Evolutionary conservation across 2,113 vertebrate species (phyloP).

Genomic region (Zosterops japonicus): DNA sequence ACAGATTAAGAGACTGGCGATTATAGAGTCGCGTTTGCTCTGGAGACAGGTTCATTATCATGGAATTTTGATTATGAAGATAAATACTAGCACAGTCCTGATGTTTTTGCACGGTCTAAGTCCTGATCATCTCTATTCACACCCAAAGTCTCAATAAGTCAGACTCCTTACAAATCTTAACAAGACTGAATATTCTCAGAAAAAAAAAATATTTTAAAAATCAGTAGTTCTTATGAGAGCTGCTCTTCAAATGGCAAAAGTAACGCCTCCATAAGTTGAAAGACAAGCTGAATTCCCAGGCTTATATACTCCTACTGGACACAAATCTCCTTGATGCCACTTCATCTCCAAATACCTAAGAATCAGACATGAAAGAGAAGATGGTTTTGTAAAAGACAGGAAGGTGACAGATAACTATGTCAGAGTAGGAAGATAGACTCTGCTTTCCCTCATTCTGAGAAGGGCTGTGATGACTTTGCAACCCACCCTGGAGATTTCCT

Average conservation of each 20-base stretch:
- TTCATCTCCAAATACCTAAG: not conserved
- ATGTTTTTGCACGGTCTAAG: not conserved
- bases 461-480: not conserved
- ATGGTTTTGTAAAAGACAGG: not conserved
- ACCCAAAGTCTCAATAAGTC: not conserved
- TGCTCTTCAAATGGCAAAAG: not conserved
- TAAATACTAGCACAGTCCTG: not conserved
- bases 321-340: not conserved
- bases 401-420: accelerated
- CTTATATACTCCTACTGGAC: not conserved
- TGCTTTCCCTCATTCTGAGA: not conserved
- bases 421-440: not conserved
- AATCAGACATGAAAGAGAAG: not conserved
- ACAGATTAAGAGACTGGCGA: not conserved
- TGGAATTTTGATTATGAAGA: not conserved
- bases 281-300: not conserved
- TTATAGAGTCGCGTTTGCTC: not conserved
- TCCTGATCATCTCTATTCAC: not conserved
- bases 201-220: not conserved
- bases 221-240: not conserved
- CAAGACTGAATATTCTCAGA: not conserved
- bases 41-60: not conserved
- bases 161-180: not conserved
- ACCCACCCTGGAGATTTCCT: not conserved
- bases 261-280: not conserved